phyloP scores from a whole-genome alignment of 1,140 invertebrate species.

The Drosophila ananassae region DNA sequence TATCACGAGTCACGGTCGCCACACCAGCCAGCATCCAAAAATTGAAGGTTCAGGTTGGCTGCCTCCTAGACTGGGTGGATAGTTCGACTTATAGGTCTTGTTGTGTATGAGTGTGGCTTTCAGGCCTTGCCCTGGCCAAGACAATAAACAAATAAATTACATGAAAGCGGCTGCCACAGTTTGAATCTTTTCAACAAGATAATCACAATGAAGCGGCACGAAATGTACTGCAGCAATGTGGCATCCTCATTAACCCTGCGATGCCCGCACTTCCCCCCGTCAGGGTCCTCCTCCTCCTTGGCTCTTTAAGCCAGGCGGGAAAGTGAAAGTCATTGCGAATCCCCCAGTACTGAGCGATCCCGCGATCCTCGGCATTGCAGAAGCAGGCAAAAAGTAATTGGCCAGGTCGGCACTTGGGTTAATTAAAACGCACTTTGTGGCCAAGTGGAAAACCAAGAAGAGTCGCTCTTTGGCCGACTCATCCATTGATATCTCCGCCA shows the following conservation, averaged over 20 bases:
- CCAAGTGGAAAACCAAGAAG: constrained; percentile 12
- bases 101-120: constrained; percentile 13
- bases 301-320: constrained; percentile 24
- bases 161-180: constrained; percentile 77
- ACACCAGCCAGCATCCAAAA: not conserved
- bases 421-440: constrained; percentile 68
- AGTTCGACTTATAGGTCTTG: constrained; percentile 4
- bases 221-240: constrained; percentile 80
- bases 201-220: constrained; percentile 81
- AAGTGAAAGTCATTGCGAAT: constrained; percentile 80
- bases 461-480: constrained; percentile 3
- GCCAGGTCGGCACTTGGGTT: constrained; percentile 56
- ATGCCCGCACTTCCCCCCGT: constrained; percentile 7
- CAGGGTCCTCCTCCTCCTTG: not conserved
- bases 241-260: constrained; percentile 78
- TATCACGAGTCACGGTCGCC: constrained; percentile 26
- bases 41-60: constrained; percentile 33
- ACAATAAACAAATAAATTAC: constrained; percentile 83
- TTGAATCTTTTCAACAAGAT: constrained; percentile 67
- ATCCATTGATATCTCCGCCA: constrained; percentile 11
- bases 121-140: constrained; percentile 56
- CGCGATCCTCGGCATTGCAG: constrained; percentile 18
- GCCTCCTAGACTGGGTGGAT: constrained; percentile 53
- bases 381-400: constrained; percentile 61
- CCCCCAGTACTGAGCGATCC: constrained; percentile 15